phyloP scores from a whole-genome alignment of 2,113 vertebrate genomes.

The Ptyas mucosa region DNA sequence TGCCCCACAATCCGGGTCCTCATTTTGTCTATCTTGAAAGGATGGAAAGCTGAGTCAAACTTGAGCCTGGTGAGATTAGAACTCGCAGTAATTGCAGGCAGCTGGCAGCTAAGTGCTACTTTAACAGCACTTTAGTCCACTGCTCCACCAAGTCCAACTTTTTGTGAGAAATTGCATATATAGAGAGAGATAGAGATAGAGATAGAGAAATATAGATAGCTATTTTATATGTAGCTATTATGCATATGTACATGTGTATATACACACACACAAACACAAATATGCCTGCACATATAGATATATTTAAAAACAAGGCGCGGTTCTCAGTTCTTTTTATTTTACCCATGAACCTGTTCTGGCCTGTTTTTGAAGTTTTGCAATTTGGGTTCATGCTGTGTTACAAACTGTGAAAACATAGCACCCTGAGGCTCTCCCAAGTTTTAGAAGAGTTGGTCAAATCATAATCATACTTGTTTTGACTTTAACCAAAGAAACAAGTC shows the following conservation, averaged over 20 bases:
- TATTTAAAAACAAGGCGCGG: conserved; percentile 11
- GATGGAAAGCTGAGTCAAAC: too few relatives aligned
- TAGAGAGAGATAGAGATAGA: background rate
- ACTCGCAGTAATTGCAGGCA: too few relatives aligned
- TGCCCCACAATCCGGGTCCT: too few relatives aligned
- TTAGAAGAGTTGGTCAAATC: background rate
- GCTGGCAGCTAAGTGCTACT: too few relatives aligned
- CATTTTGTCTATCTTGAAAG: too few relatives aligned
- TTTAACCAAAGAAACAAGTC: conserved; percentile 5
- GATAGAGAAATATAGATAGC: background rate
- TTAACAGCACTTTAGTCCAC: too few relatives aligned
- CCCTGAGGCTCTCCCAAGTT: conserved; percentile 11
- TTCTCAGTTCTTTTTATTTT: conserved; percentile 19
- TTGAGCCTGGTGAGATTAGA: too few relatives aligned
- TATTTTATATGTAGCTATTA: background rate
- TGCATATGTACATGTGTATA: background rate
- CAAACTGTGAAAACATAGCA: conserved; percentile 27
- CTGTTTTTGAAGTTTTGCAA: conserved; percentile 35
- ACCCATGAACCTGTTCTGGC: conserved; percentile 29
- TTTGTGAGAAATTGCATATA: conserved; percentile 24
- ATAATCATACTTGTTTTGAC: conserved; percentile 30
- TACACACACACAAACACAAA: background rate
- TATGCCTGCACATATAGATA: background rate
- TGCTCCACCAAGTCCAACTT: background rate
- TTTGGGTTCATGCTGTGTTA: background rate